Conservation (phyloP, 1,140 invertebrate species). For the Gryon sp. region DNA sequence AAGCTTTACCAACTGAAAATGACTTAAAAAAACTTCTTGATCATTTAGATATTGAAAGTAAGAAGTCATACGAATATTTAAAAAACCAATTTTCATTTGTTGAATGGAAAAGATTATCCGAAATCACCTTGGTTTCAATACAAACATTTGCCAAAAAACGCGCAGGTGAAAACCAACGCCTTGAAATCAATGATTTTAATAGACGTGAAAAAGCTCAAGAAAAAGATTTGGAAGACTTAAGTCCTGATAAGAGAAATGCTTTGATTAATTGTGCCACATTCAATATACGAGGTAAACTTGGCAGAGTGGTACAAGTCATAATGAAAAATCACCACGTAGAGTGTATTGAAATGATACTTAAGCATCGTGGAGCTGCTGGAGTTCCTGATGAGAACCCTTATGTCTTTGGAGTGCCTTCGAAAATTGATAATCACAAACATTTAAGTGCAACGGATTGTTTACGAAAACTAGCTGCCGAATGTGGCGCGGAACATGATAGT, state of each 20-base stretch:
- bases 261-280: not conserved
- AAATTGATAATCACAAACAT: too few species aligned
- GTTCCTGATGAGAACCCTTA: not conserved
- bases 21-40: not conserved
- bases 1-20: not conserved
- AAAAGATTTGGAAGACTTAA: not conserved
- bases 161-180: conserved; percentile 1
- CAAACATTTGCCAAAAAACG: conserved; percentile 6
- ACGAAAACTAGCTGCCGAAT: not conserved
- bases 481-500: not conserved
- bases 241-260: not conserved
- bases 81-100: too few species aligned
- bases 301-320: too few species aligned
- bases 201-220: not conserved
- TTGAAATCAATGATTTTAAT: not conserved
- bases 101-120: not conserved
- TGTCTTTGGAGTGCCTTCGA: too few species aligned
- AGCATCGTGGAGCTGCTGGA: not conserved
- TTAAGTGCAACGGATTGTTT: not conserved
- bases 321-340: not conserved
- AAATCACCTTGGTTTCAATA: not conserved
- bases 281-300: not conserved
- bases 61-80: too few species aligned
- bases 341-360: not conserved
- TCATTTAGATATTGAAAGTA: too few species aligned